A percentile compares a stretch with the other conserved stretches of the same genome.
Conservation (phyloP, 2,113 vertebrate genomes). For the Sclerurus mexicanus region DNA sequence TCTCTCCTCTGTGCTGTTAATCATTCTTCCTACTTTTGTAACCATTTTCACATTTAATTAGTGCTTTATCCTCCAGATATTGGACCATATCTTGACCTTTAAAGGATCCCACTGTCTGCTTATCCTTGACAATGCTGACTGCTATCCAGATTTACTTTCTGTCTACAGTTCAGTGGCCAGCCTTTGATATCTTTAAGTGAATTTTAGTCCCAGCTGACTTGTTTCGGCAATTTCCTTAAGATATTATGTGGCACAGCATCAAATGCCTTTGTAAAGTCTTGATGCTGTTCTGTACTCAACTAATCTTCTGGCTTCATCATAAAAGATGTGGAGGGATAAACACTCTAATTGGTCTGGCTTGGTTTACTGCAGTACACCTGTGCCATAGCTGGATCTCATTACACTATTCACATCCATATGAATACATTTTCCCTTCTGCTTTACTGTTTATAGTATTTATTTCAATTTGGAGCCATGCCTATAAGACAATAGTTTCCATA, state of each 20-base stretch:
- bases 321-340: not conserved
- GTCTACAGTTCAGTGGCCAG: not conserved
- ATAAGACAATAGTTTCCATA: slow-evolving; percentile 16
- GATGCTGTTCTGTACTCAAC: not conserved
- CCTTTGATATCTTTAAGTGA: not conserved
- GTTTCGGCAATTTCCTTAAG: not conserved
- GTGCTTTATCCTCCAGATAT: not conserved
- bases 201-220: not conserved
- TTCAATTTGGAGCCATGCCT: not conserved
- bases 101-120: not conserved
- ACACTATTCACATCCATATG: not conserved
- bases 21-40: not conserved
- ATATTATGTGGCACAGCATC: not conserved
- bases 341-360: not conserved
- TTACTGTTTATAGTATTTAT: not conserved
- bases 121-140: not conserved
- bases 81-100: not conserved
- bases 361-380: not conserved
- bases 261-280: not conserved
- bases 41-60: slow-evolving; percentile 3
- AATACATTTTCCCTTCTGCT: not conserved
- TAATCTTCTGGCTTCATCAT: not conserved
- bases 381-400: not conserved
- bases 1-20: not conserved
- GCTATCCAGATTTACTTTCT: slow-evolving; percentile 1